Conservation (phyloP, 2,888 invertebrate species). For the Rapana venosa region DNA sequence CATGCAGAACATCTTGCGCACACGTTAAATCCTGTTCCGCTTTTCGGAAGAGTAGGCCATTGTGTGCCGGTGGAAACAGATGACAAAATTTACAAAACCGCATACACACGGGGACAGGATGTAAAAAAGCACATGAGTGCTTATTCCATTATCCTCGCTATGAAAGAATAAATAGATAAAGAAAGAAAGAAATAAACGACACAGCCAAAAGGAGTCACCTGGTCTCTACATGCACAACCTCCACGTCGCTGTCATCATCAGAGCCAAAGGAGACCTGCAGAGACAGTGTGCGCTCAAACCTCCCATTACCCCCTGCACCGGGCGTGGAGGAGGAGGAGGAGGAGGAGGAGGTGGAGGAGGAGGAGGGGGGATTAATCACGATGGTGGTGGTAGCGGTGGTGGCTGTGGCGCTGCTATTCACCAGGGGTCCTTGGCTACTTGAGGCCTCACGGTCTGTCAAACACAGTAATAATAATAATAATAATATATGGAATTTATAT, state of each 20-base stretch:
- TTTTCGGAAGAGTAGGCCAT: too few species aligned
- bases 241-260: constrained; percentile 79
- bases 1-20: too few species aligned
- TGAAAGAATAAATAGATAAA: too few species aligned
- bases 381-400: constrained; percentile 6
- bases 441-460: neutral
- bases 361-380: constrained; percentile 32
- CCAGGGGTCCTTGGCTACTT: neutral
- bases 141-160: too few species aligned
- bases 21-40: too few species aligned
- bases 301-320: constrained; percentile 49
- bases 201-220: constrained; percentile 52
- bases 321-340: constrained; percentile 46
- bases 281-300: neutral
- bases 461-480: too few species aligned
- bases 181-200: neutral
- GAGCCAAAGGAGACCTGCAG: neutral
- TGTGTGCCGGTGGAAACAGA: too few species aligned
- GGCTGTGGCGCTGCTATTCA: neutral
- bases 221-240: constrained; percentile 77
- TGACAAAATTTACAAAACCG: too few species aligned
- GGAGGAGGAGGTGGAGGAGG: neutral
- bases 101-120: too few species aligned
- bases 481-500: too few species aligned
- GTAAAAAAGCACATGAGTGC: too few species aligned